These are phyloP conservation scores for Actinopyga echinites DNA, from an alignment of 53 echinoderm and acorn worm genomes.

Conservation along the genomic window DNA sequence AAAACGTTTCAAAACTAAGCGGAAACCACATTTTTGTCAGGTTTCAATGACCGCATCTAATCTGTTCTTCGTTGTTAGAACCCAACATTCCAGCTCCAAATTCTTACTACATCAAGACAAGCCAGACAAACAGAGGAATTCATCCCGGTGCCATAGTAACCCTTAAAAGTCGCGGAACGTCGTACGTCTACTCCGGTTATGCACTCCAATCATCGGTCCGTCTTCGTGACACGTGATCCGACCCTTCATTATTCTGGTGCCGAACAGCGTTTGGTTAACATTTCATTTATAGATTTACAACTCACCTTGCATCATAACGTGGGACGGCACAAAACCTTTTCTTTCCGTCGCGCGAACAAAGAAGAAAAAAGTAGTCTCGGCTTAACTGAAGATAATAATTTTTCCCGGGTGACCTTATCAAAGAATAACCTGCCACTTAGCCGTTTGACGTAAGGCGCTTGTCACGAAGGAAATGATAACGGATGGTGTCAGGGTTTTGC, in stretches of 20 bases:
- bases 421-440: conserved; percentile 12
- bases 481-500: neutral
- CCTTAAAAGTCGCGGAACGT: conserved; percentile 81
- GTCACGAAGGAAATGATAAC: conserved; percentile 14
- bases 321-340: neutral
- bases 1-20: too few relatives aligned
- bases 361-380: too few relatives aligned
- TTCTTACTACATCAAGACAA: conserved; percentile 70
- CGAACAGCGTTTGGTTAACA: neutral
- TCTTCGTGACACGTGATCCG: conserved; percentile 59
- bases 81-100: conserved; percentile 73
- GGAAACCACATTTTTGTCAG: too few relatives aligned
- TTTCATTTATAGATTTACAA: conserved; percentile 14
- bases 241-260: conserved; percentile 25
- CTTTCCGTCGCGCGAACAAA: neutral
- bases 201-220: conserved; percentile 83
- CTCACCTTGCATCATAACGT: neutral
- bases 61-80: conserved; percentile 36
- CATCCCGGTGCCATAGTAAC: conserved; percentile 75
- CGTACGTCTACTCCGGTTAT: conserved; percentile 82
- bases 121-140: conserved; percentile 79
- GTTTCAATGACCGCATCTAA: too few relatives aligned
- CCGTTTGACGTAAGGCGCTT: conserved; percentile 24
- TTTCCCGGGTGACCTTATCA: conserved; percentile 39
- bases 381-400: conserved; percentile 6